phyloP scores from a whole-genome alignment of 2,113 vertebrate species.

The Thoracochromis brauschi region DNA sequence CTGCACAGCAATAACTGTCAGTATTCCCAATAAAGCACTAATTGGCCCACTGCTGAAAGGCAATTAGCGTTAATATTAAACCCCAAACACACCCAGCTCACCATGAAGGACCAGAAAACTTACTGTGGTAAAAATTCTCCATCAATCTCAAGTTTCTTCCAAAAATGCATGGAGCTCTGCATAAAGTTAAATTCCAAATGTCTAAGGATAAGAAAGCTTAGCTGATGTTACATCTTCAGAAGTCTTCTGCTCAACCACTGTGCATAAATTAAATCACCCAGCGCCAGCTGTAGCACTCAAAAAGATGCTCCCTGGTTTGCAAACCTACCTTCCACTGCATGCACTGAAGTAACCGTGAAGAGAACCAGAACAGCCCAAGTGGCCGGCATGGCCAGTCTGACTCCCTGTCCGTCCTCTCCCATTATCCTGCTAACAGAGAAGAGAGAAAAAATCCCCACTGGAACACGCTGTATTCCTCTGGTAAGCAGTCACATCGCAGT shows the following conservation, averaged over 20 bases:
- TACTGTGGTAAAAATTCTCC: background rate
- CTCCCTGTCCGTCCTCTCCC: slow-evolving; percentile 17
- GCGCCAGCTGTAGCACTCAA: background rate
- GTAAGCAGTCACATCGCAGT: slow-evolving; percentile 51
- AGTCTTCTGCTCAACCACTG: background rate
- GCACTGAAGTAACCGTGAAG: slow-evolving; percentile 40
- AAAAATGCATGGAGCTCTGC: background rate
- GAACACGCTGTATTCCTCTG: slow-evolving; percentile 37
- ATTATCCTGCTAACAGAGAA: slow-evolving; percentile 25
- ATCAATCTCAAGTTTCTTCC: background rate
- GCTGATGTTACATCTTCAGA: background rate
- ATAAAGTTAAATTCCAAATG: background rate
- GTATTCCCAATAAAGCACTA: background rate
- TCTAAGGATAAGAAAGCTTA: background rate
- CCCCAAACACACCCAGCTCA: background rate
- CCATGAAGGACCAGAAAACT: background rate
- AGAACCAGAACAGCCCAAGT: slow-evolving; percentile 46
- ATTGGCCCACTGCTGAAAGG: background rate
- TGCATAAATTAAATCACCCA: background rate
- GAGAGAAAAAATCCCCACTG: slow-evolving; percentile 13
- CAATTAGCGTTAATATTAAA: background rate
- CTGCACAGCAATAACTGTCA: background rate
- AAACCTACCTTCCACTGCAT: slow-evolving; percentile 67
- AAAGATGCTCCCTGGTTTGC: background rate
- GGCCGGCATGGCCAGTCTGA: slow-evolving; percentile 11